These are phyloP conservation scores for Dendrocopos noguchii DNA, from an alignment of 2,113 vertebrate species.

Conservation along the genomic window DNA sequence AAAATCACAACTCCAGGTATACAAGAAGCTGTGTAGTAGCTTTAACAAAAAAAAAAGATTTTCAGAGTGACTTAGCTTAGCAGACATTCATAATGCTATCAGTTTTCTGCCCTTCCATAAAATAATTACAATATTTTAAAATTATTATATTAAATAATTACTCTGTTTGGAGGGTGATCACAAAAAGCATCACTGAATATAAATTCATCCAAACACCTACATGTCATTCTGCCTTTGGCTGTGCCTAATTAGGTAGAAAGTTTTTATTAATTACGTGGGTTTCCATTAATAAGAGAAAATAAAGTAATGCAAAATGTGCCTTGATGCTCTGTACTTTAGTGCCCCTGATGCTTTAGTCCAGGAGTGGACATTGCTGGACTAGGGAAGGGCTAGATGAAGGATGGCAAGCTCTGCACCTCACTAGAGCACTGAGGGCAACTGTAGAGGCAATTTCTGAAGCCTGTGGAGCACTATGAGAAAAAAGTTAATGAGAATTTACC, in stretches of 20 bases:
- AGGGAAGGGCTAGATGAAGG: background rate
- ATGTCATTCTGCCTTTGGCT: background rate
- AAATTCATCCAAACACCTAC: background rate
- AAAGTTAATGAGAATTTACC: background rate
- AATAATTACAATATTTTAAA: background rate
- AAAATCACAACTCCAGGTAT: background rate
- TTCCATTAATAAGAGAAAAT: background rate
- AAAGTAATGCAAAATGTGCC: background rate
- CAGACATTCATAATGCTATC: background rate
- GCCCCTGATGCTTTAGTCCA: background rate
- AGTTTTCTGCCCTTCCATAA: background rate
- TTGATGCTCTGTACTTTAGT: background rate
- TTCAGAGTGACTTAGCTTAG: background rate
- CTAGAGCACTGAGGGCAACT: background rate
- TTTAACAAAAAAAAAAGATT: background rate
- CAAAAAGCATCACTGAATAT: background rate
- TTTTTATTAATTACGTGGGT: background rate
- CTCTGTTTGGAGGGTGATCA: background rate
- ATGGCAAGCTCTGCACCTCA: background rate
- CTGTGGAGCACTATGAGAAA: background rate
- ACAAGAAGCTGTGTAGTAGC: background rate
- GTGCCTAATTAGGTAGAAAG: background rate
- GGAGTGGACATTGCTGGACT: background rate
- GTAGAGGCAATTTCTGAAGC: background rate
- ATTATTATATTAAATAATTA: background rate